Percentiles rank a stretch among this genome's conserved stretches.
Evolutionary conservation across 2,888 invertebrate species (phyloP).

Genomic region (Ochlodes sylvanus): DNA sequence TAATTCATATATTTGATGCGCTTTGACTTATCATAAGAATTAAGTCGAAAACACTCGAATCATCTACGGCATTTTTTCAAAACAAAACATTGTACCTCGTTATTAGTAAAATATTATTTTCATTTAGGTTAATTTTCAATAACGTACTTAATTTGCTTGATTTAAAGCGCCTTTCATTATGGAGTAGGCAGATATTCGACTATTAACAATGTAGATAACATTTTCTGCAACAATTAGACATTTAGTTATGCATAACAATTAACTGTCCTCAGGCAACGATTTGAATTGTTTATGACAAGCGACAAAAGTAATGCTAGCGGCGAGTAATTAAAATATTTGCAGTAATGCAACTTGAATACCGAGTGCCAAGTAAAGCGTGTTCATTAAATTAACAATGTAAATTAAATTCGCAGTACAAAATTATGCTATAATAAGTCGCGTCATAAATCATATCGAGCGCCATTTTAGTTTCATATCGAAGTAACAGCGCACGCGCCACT

Average conservation of each 20-base stretch:
- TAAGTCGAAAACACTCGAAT: too few relatives aligned
- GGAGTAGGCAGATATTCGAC: not conserved
- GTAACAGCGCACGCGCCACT: constrained; percentile 80
- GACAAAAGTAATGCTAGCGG: constrained; percentile 25
- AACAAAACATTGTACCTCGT: too few relatives aligned
- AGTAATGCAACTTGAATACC: constrained; percentile 33
- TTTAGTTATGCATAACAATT: constrained; percentile 33
- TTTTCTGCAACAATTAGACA: constrained; percentile 30
- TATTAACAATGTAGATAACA: constrained; percentile 4
- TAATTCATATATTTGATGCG: too few relatives aligned
- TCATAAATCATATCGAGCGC: constrained; percentile 53
- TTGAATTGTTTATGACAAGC: constrained; percentile 33
- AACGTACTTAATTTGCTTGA: too few relatives aligned
- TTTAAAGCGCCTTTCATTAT: constrained; percentile 5
- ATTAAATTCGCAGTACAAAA: constrained; percentile 34
- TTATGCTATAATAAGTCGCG: constrained; percentile 62
- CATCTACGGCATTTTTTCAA: too few relatives aligned
- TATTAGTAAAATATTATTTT: too few relatives aligned
- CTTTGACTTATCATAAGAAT: too few relatives aligned
- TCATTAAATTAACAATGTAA: constrained; percentile 35
- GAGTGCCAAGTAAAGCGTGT: constrained; percentile 27
- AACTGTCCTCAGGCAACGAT: constrained; percentile 27
- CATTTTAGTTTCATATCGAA: constrained; percentile 66
- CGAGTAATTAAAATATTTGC: constrained; percentile 36
- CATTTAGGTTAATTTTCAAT: too few relatives aligned